A percentile compares a stretch with the other conserved stretches of the same genome.
Evolutionary conservation across 2,113 vertebrate genomes (phyloP).

Genomic region (Thymallus thymallus): DNA sequence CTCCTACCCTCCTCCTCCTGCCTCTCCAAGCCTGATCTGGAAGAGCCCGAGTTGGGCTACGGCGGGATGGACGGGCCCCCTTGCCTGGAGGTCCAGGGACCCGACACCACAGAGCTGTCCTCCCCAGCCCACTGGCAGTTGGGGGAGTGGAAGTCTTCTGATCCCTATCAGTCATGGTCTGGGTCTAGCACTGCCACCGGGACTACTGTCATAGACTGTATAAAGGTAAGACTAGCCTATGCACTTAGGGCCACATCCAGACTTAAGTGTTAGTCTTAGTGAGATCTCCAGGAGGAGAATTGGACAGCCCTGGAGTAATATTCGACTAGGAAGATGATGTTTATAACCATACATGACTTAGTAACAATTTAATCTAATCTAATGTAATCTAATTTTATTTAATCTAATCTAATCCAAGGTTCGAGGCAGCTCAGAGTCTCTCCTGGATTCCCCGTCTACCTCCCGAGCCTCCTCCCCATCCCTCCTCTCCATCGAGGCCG

Average conservation of each 20-base stretch:
- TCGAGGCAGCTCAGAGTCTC: constrained; percentile 88
- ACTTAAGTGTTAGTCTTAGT: too few species aligned
- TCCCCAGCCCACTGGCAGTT: constrained; percentile 84
- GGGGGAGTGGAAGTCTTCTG: constrained; percentile 82
- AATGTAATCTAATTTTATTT: too few species aligned
- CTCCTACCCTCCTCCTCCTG: constrained; percentile 52
- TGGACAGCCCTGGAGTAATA: too few species aligned
- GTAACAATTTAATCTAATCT: too few species aligned
- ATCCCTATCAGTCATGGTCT: constrained; percentile 89
- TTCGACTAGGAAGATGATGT: too few species aligned
- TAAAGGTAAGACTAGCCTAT: constrained; percentile 70
- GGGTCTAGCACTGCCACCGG: constrained; percentile 92
- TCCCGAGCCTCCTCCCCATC: constrained; percentile 91
- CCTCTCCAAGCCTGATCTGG: constrained; percentile 44
- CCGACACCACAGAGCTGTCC: constrained; percentile 65
- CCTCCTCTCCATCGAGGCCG: constrained; percentile 83
- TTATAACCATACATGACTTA: too few species aligned
- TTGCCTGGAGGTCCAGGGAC: constrained; percentile 67
- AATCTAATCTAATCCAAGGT: constrained; percentile 59
- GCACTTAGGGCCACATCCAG: too few species aligned
- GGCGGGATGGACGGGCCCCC: constrained; percentile 57
- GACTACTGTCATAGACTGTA: constrained; percentile 86
- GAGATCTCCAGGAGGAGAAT: too few species aligned
- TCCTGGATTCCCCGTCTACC: constrained; percentile 83
- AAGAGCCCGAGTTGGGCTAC: constrained; percentile 44